Evolutionary conservation across 30 jellyfish, hydroid and myxozoan species (phyloP).

Genomic region (Catostylus mosaicus): DNA sequence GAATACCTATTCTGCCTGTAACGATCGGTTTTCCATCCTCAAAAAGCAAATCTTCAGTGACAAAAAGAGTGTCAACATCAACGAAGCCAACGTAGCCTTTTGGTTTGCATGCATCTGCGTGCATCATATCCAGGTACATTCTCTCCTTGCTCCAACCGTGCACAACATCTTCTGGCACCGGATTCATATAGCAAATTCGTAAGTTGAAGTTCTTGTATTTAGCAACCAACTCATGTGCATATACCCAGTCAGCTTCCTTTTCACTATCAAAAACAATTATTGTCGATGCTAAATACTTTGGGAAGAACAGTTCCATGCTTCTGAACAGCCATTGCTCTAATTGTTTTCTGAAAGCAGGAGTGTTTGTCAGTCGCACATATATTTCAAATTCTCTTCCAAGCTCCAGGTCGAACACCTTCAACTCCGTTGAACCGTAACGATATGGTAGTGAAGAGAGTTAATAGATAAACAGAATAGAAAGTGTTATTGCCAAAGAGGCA

Average conservation of each 20-base stretch:
- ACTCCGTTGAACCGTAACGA: too few relatives aligned
- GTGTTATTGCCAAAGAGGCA: too few relatives aligned
- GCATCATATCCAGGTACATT: constrained; percentile 47
- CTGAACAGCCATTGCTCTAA: constrained; percentile 33
- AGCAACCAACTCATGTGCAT: constrained; percentile 3
- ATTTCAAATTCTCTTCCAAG: constrained; percentile 13
- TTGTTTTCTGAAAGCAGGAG: constrained; percentile 6
- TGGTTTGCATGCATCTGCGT: constrained; percentile 30
- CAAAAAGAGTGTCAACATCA: constrained; percentile 53
- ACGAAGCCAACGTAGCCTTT: constrained; percentile 49
- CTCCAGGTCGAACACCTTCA: too few relatives aligned
- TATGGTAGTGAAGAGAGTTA: too few relatives aligned
- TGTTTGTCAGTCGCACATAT: constrained; percentile 33
- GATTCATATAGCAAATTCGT: constrained; percentile 29
- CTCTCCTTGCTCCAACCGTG: constrained; percentile 37
- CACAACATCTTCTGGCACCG: constrained; percentile 19
- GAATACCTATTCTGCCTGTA: constrained; percentile 4
- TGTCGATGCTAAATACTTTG: constrained; percentile 34
- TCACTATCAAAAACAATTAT: constrained; percentile 35
- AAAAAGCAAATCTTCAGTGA: constrained; percentile 2
- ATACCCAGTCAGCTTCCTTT: constrained; percentile 25
- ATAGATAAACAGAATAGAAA: too few relatives aligned
- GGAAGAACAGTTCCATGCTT: constrained; percentile 34
- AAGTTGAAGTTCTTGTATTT: not conserved
- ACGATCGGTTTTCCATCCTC: constrained; percentile 28